Conservation (phyloP, 2,888 invertebrate genomes). For the Athrips mouffetella region DNA sequence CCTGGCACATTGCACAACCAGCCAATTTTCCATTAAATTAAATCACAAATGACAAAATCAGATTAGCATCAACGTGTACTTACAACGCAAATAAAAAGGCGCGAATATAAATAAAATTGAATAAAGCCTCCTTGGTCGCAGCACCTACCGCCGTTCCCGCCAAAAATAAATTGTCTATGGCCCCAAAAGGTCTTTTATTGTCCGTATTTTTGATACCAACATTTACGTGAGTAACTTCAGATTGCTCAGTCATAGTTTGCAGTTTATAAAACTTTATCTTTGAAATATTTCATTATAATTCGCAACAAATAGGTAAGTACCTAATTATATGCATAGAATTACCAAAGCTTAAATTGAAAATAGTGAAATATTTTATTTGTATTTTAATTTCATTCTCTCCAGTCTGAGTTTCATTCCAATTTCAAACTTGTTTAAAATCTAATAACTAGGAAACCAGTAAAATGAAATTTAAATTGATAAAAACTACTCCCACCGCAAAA, state of each 20-base stretch:
- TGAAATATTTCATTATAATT: too few species aligned
- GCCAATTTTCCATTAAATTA: constrained; percentile 37
- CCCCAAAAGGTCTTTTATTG: constrained; percentile 25
- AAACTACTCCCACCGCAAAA: too few species aligned
- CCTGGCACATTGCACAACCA: constrained; percentile 5
- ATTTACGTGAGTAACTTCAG: neutral
- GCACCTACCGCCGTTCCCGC: constrained; percentile 31
- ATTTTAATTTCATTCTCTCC: too few species aligned
- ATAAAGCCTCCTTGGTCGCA: constrained; percentile 21
- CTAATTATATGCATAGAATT: too few species aligned
- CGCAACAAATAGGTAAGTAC: too few species aligned
- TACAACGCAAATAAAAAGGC: neutral
- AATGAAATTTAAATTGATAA: too few species aligned
- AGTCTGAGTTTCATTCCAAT: too few species aligned
- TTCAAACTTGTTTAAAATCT: too few species aligned
- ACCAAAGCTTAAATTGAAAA: too few species aligned
- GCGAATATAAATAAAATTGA: constrained; percentile 24
- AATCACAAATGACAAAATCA: constrained; percentile 30
- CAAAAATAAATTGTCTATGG: constrained; percentile 50
- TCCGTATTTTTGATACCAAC: constrained; percentile 19
- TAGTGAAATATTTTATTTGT: too few species aligned
- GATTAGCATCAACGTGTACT: constrained; percentile 23
- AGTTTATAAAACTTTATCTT: too few species aligned
- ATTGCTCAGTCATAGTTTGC: constrained; percentile 32
- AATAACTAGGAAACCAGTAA: too few species aligned